Evolutionary conservation across 2,113 vertebrate genomes (phyloP), one percentile per base, ranked within the genome.

Genomic region (Hiodon alosoides): DNA sequence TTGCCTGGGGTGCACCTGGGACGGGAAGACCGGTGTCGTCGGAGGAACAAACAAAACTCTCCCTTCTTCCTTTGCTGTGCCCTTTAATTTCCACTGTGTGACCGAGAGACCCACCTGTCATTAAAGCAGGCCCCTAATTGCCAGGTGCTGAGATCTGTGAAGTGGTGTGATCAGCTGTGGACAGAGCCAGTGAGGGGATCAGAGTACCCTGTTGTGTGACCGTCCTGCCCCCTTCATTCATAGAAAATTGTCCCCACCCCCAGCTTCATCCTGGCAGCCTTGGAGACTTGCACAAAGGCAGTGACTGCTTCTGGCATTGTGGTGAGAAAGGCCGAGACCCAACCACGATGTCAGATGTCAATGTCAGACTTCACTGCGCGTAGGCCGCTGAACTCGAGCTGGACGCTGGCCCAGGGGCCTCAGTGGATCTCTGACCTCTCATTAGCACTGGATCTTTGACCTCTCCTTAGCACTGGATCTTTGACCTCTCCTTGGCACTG

Each of bases 121-220:
- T 90, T 90, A 90, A 85, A 79, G 73, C 17, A 0, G 84, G 86
- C 83, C 83, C 81, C 80, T 90, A 91, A 92, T 89, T 87, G 89
- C 80, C 86, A 90, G 86, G 83, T 91, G 81, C 84, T 83, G 77
- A 76, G 82, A 75, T 80, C 79, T 84, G 82, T 83, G 75, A 86
- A 84, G 79, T 78, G 60, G 71, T 85, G 79, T 80, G 86, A 86
- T 83, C 79, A 77, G 72, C 85, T 79, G 69, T 10, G 73, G 84
- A 81, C 79, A 82, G 78, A 86, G 86, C 16, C 80, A 79, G 81
- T 81, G 81, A 86, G 87, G 83, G 84, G 81, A 84, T 74, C 83
- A 78, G 83, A 80, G 80, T 71, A 85, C 5, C 81, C 81, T 76
- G 83, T 31, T 31, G 31, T 31, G 31, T 31, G 31, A 31, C 31